A percentile compares a stretch with the other conserved stretches of the same genome.
phyloP scores from a whole-genome alignment of 2,113 vertebrate species.

The Peromyscus maniculatus region DNA sequence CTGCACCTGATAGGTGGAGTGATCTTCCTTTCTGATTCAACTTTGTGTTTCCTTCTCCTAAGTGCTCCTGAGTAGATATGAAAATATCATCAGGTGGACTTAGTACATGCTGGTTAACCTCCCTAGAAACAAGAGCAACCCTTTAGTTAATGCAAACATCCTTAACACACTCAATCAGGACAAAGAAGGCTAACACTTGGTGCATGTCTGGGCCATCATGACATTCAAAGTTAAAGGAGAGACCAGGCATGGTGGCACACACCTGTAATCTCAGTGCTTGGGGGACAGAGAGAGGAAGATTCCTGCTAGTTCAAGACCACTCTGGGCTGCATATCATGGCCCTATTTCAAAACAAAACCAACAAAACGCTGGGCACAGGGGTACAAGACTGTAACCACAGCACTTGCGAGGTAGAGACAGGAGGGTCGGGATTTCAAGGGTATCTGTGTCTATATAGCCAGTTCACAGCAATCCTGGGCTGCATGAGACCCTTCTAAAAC shows the following conservation, averaged over 20 bases:
- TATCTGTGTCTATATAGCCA: neutral
- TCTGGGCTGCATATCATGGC: neutral
- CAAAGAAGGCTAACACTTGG: neutral
- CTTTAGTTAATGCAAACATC: neutral
- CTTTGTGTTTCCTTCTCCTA: neutral
- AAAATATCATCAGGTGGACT: neutral
- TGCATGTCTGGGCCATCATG: neutral
- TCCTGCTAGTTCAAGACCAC: neutral
- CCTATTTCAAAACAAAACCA: neutral
- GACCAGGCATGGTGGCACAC: neutral
- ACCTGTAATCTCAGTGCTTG: neutral
- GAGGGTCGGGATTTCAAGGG: neutral
- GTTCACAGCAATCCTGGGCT: no score
- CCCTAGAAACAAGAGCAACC: neutral
- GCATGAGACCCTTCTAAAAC: neutral
- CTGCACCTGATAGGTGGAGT: neutral
- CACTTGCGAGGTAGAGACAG: neutral
- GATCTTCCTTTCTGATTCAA: neutral
- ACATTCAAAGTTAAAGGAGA: neutral
- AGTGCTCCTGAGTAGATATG: neutral
- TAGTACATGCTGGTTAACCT: neutral
- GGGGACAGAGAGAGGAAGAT: neutral
- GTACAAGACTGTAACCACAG: neutral
- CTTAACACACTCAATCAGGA: neutral
- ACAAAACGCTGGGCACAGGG: neutral